These are phyloP conservation scores for Junonia oenone DNA, from an alignment of 2,888 invertebrate species.

Conservation along the genomic window DNA sequence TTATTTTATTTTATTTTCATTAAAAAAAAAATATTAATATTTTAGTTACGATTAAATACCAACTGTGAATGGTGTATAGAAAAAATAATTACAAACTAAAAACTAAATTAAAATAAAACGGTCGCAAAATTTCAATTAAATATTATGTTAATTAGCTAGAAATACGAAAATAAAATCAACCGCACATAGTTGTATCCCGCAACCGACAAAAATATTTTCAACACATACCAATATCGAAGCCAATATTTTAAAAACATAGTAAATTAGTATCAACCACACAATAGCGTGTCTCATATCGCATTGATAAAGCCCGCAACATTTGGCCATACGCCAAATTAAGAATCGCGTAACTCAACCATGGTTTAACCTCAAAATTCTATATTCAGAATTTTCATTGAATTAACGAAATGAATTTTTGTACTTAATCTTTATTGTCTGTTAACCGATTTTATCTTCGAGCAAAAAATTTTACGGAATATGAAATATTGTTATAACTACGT, in stretches of 20 bases:
- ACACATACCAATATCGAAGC: slow-evolving; percentile 17
- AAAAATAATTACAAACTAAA: not conserved
- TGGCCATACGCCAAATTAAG: slow-evolving; percentile 27
- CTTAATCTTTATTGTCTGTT: slow-evolving; percentile 16
- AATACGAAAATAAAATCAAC: not conserved
- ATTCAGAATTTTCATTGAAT: slow-evolving; percentile 26
- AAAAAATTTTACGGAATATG: not conserved
- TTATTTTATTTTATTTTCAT: too few species aligned
- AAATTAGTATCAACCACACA: slow-evolving; percentile 28
- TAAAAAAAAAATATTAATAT: too few species aligned
- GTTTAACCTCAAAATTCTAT: slow-evolving; percentile 27
- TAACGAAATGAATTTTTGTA: slow-evolving; percentile 26
- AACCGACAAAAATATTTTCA: not conserved
- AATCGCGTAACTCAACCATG: slow-evolving; percentile 29
- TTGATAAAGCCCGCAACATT: slow-evolving; percentile 29
- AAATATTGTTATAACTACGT: not conserved
- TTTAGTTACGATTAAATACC: too few species aligned
- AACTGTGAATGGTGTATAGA: not conserved
- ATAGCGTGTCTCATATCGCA: slow-evolving; percentile 28
- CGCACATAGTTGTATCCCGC: not conserved
- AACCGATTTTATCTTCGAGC: slow-evolving; percentile 4
- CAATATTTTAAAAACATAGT: slow-evolving; percentile 29
- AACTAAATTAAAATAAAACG: not conserved
- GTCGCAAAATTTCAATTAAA: too few species aligned
- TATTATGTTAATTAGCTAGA: not conserved